Conservation (phyloP, 2,113 vertebrate genomes). For the Perccottus glenii region DNA sequence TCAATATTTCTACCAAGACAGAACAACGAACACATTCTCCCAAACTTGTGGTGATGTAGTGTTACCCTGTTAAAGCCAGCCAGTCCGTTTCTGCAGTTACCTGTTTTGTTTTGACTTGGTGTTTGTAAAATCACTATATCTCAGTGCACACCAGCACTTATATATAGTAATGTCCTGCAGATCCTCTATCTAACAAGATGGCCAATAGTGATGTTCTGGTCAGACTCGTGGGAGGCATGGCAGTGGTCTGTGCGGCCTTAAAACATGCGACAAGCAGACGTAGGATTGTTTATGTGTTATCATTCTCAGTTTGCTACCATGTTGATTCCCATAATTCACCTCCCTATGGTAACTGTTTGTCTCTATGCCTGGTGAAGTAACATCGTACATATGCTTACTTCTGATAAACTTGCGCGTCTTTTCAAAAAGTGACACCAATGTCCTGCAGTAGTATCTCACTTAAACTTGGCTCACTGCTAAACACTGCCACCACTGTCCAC, state of each 20-base stretch:
- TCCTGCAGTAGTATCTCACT: neutral
- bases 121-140: conserved; percentile 49
- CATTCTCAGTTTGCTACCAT: neutral
- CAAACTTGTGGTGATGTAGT: conserved; percentile 59
- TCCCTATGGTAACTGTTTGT: neutral
- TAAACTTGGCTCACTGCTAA: neutral
- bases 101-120: conserved; percentile 69
- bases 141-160: conserved; percentile 56
- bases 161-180: conserved; percentile 61
- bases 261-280: conserved; percentile 3
- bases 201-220: neutral
- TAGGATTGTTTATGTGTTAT: conserved; percentile 2
- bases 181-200: conserved; percentile 26
- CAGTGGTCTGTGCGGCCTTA: conserved; percentile 10
- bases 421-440: neutral
- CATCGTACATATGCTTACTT: conserved; percentile 13
- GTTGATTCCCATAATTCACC: neutral
- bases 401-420: neutral
- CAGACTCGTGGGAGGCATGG: neutral
- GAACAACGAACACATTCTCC: conserved; percentile 61
- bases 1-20: conserved; percentile 70
- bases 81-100: conserved; percentile 48
- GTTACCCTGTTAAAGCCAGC: conserved; percentile 68
- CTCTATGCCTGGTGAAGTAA: conserved; percentile 8
- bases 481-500: conserved; percentile 11